phyloP scores from a whole-genome alignment of 2,113 vertebrate genomes.

The Brienomyrus brachyistius region DNA sequence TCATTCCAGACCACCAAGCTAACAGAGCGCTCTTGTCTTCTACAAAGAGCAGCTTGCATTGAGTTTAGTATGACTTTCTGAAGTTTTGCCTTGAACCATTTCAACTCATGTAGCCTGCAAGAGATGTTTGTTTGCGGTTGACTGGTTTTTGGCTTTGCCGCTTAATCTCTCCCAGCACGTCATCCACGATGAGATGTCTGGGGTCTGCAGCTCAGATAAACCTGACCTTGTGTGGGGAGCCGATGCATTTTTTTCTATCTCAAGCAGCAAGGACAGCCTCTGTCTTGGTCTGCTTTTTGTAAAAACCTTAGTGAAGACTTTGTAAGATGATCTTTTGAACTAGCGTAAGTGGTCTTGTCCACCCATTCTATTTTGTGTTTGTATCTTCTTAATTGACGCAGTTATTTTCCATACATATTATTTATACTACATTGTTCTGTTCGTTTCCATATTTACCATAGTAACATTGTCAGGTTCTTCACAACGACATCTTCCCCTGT shows the following conservation, averaged over 20 bases:
- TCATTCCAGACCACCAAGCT: neutral
- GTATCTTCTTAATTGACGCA: neutral
- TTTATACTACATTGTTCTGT: neutral
- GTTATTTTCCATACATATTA: neutral
- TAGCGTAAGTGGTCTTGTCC: neutral
- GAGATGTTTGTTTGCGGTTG: neutral
- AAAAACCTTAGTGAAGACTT: neutral
- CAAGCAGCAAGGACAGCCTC: neutral
- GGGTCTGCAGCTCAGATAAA: neutral
- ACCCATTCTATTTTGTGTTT: neutral
- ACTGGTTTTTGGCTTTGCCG: neutral
- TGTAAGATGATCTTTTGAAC: neutral
- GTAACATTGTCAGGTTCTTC: neutral
- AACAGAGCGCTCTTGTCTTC: neutral
- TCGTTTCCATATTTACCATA: neutral
- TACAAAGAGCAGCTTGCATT: neutral
- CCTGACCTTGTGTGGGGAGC: neutral
- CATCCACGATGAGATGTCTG: neutral
- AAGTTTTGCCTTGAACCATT: neutral
- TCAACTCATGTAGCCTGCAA: neutral
- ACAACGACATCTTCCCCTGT: neutral
- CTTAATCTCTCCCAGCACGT: neutral
- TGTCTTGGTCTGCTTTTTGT: neutral
- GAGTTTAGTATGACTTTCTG: neutral
- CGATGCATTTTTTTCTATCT: neutral